A percentile compares a stretch with the other conserved stretches of the same genome.
Evolutionary conservation across 2,113 vertebrate genomes (phyloP).

Genomic region (Charadrius vociferus): DNA sequence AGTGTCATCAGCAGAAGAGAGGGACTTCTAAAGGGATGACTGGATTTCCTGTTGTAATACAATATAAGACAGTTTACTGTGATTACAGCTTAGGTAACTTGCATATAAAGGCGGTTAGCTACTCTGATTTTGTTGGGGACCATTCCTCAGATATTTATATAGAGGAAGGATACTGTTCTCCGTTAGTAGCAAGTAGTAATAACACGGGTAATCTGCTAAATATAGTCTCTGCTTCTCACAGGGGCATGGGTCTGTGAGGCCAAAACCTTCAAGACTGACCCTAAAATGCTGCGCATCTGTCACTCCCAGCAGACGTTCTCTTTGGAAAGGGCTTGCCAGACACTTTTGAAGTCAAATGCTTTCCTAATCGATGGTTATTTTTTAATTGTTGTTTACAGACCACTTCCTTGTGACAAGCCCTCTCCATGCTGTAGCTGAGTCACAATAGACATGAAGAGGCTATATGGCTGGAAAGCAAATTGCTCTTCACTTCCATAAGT

Average conservation of each 20-base stretch:
- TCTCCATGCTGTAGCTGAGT: neutral
- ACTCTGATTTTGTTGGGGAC: neutral
- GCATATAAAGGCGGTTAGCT: neutral
- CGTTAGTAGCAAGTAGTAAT: neutral
- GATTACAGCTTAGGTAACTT: neutral
- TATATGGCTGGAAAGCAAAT: slow-evolving; percentile 15
- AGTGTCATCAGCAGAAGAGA: slow-evolving; percentile 39
- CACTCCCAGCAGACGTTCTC: neutral
- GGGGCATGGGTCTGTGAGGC: neutral
- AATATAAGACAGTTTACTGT: slow-evolving; percentile 8
- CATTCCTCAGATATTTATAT: neutral
- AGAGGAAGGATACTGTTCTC: neutral
- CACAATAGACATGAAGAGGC: neutral
- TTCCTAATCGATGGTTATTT: neutral
- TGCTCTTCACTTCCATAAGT: slow-evolving; percentile 5
- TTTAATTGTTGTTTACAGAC: slow-evolving; percentile 46
- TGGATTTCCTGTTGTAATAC: slow-evolving; percentile 49
- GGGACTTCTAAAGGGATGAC: slow-evolving; percentile 13
- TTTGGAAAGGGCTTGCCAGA: neutral
- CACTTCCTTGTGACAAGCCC: neutral
- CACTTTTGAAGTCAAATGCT: neutral
- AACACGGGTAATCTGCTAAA: neutral
- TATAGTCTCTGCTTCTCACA: neutral
- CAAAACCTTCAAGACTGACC: neutral
- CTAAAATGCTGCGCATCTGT: neutral